Conservation (phyloP, 2,888 invertebrate species). For the Campoplex nolae region DNA sequence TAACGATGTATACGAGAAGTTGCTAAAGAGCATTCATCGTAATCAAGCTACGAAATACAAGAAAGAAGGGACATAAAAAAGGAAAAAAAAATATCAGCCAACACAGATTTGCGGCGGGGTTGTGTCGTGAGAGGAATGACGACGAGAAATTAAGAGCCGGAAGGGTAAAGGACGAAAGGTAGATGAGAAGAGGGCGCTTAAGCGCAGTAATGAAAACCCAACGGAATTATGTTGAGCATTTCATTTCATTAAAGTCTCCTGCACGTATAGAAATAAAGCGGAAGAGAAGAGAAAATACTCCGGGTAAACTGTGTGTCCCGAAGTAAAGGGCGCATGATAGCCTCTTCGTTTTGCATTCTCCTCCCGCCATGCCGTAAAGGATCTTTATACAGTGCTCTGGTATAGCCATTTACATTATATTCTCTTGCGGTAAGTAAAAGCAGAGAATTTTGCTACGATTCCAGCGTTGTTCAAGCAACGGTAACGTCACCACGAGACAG, state of each 20-base stretch:
- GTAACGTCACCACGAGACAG: constrained; percentile 47
- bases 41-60: neutral
- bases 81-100: constrained; percentile 7
- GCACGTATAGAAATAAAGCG: constrained; percentile 61
- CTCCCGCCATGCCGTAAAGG: constrained; percentile 16
- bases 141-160: constrained; percentile 59
- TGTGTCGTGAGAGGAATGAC: constrained; percentile 48
- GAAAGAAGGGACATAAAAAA: neutral
- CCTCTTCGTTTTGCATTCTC: constrained; percentile 49
- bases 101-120: constrained; percentile 51
- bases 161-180: constrained; percentile 32
- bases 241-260: constrained; percentile 70
- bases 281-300: constrained; percentile 41
- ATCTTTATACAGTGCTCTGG: constrained; percentile 35
- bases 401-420: constrained; percentile 69
- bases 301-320: constrained; percentile 31
- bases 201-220: constrained; percentile 70
- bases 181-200: constrained; percentile 49
- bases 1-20: neutral
- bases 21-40: neutral
- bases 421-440: constrained; percentile 47
- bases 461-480: constrained; percentile 37
- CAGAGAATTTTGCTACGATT: constrained; percentile 40
- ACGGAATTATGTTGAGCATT: constrained; percentile 69
- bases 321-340: constrained; percentile 49